Evolutionary conservation across 2,888 invertebrate species (phyloP).

Genomic region (Melangyna quadrimaculata): DNA sequence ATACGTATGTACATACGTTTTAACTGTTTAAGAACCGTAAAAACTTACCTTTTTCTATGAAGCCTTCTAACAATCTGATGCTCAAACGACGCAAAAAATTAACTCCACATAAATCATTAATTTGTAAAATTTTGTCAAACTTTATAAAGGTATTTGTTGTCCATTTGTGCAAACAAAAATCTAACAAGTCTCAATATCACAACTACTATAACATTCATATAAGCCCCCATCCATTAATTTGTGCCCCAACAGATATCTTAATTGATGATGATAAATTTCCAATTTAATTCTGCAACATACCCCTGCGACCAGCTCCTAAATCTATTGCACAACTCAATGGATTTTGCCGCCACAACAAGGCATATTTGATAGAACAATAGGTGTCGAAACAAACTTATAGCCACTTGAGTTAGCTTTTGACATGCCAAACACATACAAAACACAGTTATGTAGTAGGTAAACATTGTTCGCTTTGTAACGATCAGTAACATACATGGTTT

Average conservation of each 20-base stretch:
- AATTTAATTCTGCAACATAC: slow-evolving; percentile 1
- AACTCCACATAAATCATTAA: too few relatives aligned
- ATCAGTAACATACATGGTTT: not conserved
- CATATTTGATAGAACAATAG: not conserved
- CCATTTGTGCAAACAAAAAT: too few relatives aligned
- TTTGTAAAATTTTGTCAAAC: too few relatives aligned
- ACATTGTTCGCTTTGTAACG: not conserved
- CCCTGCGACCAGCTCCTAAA: not conserved
- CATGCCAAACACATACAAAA: slow-evolving; percentile 23
- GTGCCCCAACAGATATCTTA: not conserved
- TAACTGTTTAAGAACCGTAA: too few relatives aligned
- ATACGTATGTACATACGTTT: too few relatives aligned
- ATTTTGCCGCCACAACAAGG: not conserved
- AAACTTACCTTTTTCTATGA: too few relatives aligned
- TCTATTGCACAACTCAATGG: slow-evolving; percentile 7
- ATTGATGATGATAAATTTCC: slow-evolving; percentile 29
- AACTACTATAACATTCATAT: too few relatives aligned
- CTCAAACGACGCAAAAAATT: too few relatives aligned
- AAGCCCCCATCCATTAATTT: not conserved
- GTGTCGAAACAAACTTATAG: slow-evolving; percentile 24
- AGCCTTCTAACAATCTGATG: too few relatives aligned
- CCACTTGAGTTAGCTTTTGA: slow-evolving; percentile 26
- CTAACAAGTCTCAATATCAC: too few relatives aligned
- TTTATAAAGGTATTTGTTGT: too few relatives aligned
- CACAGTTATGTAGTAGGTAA: not conserved